Percentiles rank a stretch among this genome's conserved stretches.
phyloP scores from a whole-genome alignment of 37 sponge, comb jelly and placozoan species.

The Halisarca cf. caerulea region DNA sequence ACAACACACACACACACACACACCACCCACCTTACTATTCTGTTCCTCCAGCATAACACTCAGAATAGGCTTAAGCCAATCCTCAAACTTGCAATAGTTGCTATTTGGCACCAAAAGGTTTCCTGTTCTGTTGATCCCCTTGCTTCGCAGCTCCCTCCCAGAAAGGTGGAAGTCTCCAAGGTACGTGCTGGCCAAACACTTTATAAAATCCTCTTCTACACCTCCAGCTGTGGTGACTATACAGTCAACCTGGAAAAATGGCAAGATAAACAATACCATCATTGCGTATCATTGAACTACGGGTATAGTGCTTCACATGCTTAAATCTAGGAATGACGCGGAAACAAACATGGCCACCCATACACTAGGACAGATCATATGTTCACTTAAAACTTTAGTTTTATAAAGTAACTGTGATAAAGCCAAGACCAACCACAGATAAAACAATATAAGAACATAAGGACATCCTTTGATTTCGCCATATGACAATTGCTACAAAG shows the following conservation, averaged over 20 bases:
- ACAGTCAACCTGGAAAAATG: slow-evolving; percentile 79
- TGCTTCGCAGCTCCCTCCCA: slow-evolving; percentile 74
- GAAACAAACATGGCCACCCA: too few relatives aligned
- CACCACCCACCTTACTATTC: slow-evolving; percentile 55
- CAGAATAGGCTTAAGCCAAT: slow-evolving; percentile 91
- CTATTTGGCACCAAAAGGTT: slow-evolving; percentile 93
- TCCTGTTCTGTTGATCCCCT: slow-evolving; percentile 95
- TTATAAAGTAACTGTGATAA: too few relatives aligned
- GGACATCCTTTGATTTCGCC: too few relatives aligned
- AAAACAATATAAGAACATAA: too few relatives aligned
- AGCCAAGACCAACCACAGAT: too few relatives aligned
- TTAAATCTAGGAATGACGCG: too few relatives aligned
- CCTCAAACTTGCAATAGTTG: slow-evolving; percentile 96
- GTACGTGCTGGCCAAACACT: slow-evolving; percentile 89
- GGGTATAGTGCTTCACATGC: too few relatives aligned
- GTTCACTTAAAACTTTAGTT: too few relatives aligned
- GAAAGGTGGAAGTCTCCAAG: slow-evolving; percentile 87
- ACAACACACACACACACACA: neutral
- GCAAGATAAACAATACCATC: neutral
- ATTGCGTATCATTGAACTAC: too few relatives aligned
- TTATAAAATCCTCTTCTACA: slow-evolving; percentile 97
- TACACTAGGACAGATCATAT: too few relatives aligned
- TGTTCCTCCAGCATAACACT: slow-evolving; percentile 86
- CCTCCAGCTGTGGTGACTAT: slow-evolving; percentile 97
- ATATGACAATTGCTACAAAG: too few relatives aligned